Base-by-base conservation (phyloP, 2,888 invertebrate genomes). In the Bursaphelenchus okinawaensis region DNA sequence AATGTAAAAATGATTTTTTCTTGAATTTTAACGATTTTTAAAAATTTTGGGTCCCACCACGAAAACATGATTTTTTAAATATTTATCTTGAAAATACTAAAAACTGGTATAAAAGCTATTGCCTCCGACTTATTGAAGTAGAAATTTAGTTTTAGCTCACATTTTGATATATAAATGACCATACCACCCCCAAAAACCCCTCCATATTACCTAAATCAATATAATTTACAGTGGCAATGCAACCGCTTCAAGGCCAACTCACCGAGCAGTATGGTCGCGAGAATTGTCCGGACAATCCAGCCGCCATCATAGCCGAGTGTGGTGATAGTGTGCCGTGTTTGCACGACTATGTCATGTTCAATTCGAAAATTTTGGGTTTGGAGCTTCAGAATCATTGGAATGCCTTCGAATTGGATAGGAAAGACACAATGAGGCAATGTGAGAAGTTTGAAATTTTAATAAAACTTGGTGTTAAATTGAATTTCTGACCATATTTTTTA, bases 251-350 rank as follows among this genome's bases (percentile, higher is more conserved):
- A 62, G 71, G 75, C 1, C 72, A 75, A 51, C 57, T 79, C 9
- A 74, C 72, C 3, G 62, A 68, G 56, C 67, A 73, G 9, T 78
- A 72, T 64, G 78, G 77, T n/a, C 70, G 72, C 16, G 66, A 68
- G 2, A 71, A 75, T 51, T 80, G 80, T 65, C 80, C 80, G 1
- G 80, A 80, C 66, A 81, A 80, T 62, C 80, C 80, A 27, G 67
- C 70, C 1, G 70, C 67, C 9, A 72, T 80, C 57, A 72, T 77
- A 26, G 65, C 70, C 26, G 68, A 68, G 16, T 73, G 73, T 58
- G 76, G 76, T n/a, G 76, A 73, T 52, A 66, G 58, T 57, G 72
- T 73, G 16, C 66, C 73, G 6, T 73, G 73, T 57, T 52, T 75
- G 19, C 61, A 71, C 50, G 73, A 76, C 55, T 78, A 75, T 62